Evolutionary conservation across 2,888 invertebrate genomes (phyloP).

Genomic region (Pasiphila rectangulata): DNA sequence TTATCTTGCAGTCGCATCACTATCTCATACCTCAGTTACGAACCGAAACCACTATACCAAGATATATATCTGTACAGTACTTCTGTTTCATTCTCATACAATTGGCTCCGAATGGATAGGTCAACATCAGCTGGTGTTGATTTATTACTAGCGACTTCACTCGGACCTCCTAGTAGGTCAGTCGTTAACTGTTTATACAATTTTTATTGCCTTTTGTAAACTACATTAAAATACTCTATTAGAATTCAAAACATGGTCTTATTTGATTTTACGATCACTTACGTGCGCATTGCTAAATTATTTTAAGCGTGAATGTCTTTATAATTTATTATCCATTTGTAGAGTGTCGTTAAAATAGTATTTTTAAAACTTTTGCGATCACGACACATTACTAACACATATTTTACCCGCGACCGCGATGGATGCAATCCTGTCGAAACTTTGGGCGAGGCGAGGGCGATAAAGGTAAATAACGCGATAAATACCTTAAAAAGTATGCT

Average conservation of each 20-base stretch:
- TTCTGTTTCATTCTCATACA: not conserved
- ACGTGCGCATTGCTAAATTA: slow-evolving; percentile 37
- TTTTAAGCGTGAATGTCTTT: slow-evolving; percentile 25
- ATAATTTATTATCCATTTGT: slow-evolving; percentile 18
- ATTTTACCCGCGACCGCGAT: no score
- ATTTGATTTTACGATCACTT: slow-evolving; percentile 38
- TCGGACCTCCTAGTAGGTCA: slow-evolving; percentile 63
- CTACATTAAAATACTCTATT: slow-evolving; percentile 58
- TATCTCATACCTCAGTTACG: slow-evolving; percentile 54
- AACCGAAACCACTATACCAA: slow-evolving; percentile 42
- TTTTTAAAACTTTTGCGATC: no score
- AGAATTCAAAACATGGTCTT: slow-evolving; percentile 51
- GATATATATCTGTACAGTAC: slow-evolving; percentile 33
- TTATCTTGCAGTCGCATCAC: slow-evolving; percentile 60
- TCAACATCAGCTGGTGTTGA: slow-evolving; percentile 41
- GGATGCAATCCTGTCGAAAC: no score
- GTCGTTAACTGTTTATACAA: slow-evolving; percentile 68
- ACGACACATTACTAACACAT: no score
- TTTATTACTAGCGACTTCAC: slow-evolving; percentile 45
- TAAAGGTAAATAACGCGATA: no score
- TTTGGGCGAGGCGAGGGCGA: no score
- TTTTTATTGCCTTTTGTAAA: slow-evolving; percentile 65
- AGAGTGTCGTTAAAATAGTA: not conserved
- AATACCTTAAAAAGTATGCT: no score
- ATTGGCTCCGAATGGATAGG: slow-evolving; percentile 22